Conservation (phyloP, 1,140 invertebrate genomes). For the Arctopsyche grandis region DNA sequence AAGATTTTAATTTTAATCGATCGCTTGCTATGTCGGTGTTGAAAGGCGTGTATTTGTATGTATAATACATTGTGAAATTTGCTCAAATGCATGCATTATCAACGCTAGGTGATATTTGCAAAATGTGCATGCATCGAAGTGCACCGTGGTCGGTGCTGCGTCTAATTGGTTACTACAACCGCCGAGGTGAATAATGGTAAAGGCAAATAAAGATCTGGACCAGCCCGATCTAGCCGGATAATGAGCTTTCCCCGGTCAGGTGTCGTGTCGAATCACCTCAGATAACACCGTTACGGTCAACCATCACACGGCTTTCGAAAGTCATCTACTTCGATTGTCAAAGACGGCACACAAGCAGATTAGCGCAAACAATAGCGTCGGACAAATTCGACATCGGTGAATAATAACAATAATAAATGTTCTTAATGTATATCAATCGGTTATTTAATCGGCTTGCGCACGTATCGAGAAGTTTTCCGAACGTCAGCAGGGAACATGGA, state of each 20-base stretch:
- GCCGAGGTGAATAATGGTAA: slow-evolving; percentile 47
- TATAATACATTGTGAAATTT: slow-evolving; percentile 15
- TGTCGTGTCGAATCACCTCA: slow-evolving; percentile 47
- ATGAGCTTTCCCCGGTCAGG: slow-evolving; percentile 49
- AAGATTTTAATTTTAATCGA: no score
- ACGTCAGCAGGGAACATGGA: background rate
- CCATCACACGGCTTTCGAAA: slow-evolving; percentile 35
- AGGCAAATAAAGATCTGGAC: slow-evolving; percentile 45
- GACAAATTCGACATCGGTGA: no score
- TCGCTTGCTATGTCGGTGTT: no score
- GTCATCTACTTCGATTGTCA: slow-evolving; percentile 24
- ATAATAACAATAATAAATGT: no score
- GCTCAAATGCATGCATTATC: slow-evolving; percentile 33
- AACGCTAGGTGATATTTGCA: slow-evolving; percentile 29
- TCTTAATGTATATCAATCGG: no score
- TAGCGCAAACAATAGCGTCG: slow-evolving; percentile 19
- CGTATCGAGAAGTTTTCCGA: slow-evolving; percentile 10
- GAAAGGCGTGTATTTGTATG: background rate
- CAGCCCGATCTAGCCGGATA: slow-evolving; percentile 36
- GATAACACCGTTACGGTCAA: background rate
- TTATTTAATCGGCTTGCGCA: no score
- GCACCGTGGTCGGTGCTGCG: slow-evolving; percentile 15
- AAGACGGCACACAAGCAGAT: background rate
- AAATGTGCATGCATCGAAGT: slow-evolving; percentile 31
- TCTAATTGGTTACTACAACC: slow-evolving; percentile 49